phyloP scores from a whole-genome alignment of 2,888 invertebrate species.

The Liposcelis brunnea region DNA sequence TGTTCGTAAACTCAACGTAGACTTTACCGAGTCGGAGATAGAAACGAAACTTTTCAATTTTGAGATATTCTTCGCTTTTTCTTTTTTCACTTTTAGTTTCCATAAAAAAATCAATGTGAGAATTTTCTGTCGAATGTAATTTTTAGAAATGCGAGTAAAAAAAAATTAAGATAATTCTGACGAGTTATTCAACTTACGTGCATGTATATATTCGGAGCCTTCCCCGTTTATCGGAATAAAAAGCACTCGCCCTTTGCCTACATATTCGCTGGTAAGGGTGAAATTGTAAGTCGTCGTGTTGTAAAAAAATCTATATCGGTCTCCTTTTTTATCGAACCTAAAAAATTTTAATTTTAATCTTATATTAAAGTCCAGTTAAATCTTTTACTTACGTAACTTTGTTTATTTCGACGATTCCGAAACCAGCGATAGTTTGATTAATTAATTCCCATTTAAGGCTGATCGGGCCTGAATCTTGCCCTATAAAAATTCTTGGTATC shows the following conservation, averaged over 20 bases:
- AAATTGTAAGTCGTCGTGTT: not conserved
- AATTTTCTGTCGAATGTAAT: too few relatives aligned
- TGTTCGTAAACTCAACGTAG: not conserved
- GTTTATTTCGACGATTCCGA: not conserved
- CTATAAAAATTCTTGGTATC: not conserved
- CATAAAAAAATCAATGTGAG: not conserved
- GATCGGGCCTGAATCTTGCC: not conserved
- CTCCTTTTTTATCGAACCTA: too few relatives aligned
- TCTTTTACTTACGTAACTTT: not conserved
- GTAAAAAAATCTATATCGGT: too few relatives aligned
- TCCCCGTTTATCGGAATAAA: not conserved
- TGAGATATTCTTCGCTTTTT: not conserved
- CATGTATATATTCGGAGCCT: not conserved
- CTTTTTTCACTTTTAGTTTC: not conserved
- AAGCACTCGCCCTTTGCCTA: not conserved
- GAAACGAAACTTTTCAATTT: not conserved
- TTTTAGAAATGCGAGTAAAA: too few relatives aligned
- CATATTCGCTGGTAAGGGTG: not conserved
- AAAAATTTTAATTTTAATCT: too few relatives aligned
- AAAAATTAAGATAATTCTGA: too few relatives aligned
- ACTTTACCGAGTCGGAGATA: not conserved
- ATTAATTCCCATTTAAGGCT: not conserved
- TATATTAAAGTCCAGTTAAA: too few relatives aligned
- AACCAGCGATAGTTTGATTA: not conserved
- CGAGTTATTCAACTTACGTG: not conserved